Base-by-base conservation (phyloP, 2,888 invertebrate genomes). In the Heliconius hortense region DNA sequence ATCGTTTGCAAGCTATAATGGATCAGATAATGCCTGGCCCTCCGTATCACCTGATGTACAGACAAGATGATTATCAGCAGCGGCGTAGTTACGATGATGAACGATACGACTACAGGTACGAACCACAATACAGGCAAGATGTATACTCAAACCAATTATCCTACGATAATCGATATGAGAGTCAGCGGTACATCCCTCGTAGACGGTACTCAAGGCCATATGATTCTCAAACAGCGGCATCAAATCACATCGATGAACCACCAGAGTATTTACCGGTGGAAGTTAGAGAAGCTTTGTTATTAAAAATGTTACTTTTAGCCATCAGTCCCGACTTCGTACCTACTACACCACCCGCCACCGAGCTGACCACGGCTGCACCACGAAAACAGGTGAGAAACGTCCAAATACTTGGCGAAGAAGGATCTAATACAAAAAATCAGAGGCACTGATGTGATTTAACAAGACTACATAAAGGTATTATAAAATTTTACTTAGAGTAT, bases 221-320 rank as follows among this genome's bases (percentile, higher is more conserved):
- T 77, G 94, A 94, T 75, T 88, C 89, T 0, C 87, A 90, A 70
- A 86, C 91, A 26, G 87, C 92, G 48, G 88, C 90, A 35, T 88
- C 93, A 4, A 93, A 94, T 77, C 88, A 90, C 35, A 84, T 91
- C 24, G 93, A 95, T 60, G 95, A 95, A 39, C 82, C 86, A 76
- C 95, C 95, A 11, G 95, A 96, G 79, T 96, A 95, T 81, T 86
- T 97, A 26, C 96, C 96, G 21, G 94, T 96, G 0, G 96, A 96
- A 76, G 95, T 97, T 26, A 91, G 96, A 76, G 96, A 97, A 86
- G 96, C 96, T 84, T 88, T 97, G 59, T 87, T 97, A 13, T 86
- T 96, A 82, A 95, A 96, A 83, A 96, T 97, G 96, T 88, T 97
- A 48, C 95, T 96, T 84, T 85, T 97, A 76, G 96, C 96, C 0